Percentiles rank a stretch among this genome's conserved stretches.
phyloP scores from a whole-genome alignment of 2,113 vertebrate species.

The Cyprinodon brontotheroides region DNA sequence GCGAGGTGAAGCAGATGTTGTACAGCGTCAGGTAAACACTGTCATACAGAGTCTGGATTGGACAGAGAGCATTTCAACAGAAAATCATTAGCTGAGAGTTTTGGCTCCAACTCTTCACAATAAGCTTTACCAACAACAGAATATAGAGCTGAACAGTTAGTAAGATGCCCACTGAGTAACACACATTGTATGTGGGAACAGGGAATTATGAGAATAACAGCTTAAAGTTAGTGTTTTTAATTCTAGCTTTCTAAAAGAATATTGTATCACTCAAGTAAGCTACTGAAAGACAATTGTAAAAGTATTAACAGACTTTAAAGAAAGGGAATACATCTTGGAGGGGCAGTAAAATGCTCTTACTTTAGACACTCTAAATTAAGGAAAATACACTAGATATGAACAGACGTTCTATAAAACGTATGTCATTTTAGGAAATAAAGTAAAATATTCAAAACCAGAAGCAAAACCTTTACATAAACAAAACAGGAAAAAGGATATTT shows the following conservation, averaged over 20 bases:
- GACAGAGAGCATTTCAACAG: constrained; percentile 41
- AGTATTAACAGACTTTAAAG: not conserved
- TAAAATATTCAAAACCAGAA: not conserved
- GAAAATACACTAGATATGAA: not conserved
- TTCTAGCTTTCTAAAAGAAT: too few species aligned
- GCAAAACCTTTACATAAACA: constrained; percentile 11
- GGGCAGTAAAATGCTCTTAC: not conserved
- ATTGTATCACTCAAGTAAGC: not conserved
- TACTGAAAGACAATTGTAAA: not conserved
- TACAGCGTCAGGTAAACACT: constrained; percentile 99
- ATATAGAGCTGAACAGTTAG: not conserved
- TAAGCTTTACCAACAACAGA: not conserved
- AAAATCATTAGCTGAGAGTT: not conserved
- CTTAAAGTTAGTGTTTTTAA: too few species aligned
- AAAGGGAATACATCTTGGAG: not conserved
- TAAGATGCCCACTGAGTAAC: not conserved
- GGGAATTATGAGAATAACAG: too few species aligned
- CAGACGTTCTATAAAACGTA: too few species aligned
- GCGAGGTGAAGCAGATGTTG: constrained; percentile 99
- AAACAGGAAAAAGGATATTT: constrained; percentile 27
- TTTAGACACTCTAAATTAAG: not conserved
- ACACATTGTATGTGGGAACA: not conserved
- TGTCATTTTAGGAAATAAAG: too few species aligned
- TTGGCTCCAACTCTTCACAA: not conserved
- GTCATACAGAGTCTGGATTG: constrained; percentile 95